Conservation (phyloP, 2,113 vertebrate species). For the Saccopteryx bilineata region DNA sequence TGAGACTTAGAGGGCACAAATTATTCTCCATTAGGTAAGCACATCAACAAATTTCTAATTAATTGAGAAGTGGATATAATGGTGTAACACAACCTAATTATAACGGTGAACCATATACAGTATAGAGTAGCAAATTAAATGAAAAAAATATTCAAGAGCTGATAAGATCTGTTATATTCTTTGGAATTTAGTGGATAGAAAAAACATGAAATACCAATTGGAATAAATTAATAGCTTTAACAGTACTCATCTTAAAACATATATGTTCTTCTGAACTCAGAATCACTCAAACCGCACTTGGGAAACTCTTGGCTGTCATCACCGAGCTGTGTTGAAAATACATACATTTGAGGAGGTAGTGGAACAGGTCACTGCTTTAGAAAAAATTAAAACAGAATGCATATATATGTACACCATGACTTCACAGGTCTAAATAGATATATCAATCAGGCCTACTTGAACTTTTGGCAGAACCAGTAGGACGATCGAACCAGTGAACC, state of each 20-base stretch:
- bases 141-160: not conserved
- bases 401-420: not conserved
- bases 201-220: not conserved
- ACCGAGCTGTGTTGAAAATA: constrained; percentile 23
- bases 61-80: not conserved
- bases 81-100: not conserved
- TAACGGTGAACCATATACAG: not conserved
- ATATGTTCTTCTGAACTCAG: constrained; percentile 12
- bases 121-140: constrained; percentile 23
- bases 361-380: not conserved
- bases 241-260: not conserved
- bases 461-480: constrained; percentile 26
- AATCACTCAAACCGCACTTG: not conserved
- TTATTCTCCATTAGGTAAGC: not conserved
- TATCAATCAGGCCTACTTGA: not conserved
- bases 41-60: constrained; percentile 23
- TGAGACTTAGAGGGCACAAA: not conserved
- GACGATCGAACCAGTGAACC: not conserved
- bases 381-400: not conserved
- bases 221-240: constrained; percentile 30
- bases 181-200: constrained; percentile 9
- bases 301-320: not conserved
- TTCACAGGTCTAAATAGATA: not conserved
- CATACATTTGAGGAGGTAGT: constrained; percentile 15
- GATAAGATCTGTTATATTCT: not conserved